A percentile compares a stretch with the other conserved stretches of the same genome.
Evolutionary conservation across 2,113 vertebrate species (phyloP).

Genomic region (Corythornis madagascariensis): DNA sequence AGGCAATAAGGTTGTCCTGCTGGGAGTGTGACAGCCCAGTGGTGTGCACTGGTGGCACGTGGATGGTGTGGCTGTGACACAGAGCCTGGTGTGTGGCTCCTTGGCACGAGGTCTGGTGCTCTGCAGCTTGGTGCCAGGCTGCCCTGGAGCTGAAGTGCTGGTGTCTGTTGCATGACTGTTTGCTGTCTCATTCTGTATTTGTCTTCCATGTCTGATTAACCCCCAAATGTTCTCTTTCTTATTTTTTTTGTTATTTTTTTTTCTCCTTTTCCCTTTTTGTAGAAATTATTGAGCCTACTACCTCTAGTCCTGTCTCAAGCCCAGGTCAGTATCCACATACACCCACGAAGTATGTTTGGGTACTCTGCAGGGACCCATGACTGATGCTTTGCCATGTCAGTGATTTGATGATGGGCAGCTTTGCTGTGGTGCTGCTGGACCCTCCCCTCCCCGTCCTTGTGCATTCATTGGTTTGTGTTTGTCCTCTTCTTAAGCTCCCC

Average conservation of each 20-base stretch:
- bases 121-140: neutral
- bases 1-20: neutral
- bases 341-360: constrained; percentile 83
- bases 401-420: neutral
- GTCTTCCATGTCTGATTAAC: constrained; percentile 92
- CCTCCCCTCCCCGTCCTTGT: constrained; percentile 71
- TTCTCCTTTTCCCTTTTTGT: constrained; percentile 85
- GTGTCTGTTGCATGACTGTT: constrained; percentile 78
- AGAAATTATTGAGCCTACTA: constrained; percentile 98
- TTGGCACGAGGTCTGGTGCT: neutral
- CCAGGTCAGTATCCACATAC: constrained; percentile 99
- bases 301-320: constrained; percentile 97
- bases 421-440: constrained; percentile 44
- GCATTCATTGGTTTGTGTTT: constrained; percentile 42
- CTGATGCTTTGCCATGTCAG: neutral
- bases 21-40: neutral
- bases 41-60: neutral
- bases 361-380: constrained; percentile 56
- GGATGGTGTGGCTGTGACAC: neutral
- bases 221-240: constrained; percentile 87
- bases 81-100: neutral
- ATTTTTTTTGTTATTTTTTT: constrained; percentile 77
- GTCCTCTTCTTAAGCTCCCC: neutral
- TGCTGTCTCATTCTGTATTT: constrained; percentile 80
- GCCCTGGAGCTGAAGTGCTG: neutral